Evolutionary conservation across 1,140 invertebrate species (phyloP), one percentile per base, ranked within the genome.

Genomic region (Zaprionus ornatus): DNA sequence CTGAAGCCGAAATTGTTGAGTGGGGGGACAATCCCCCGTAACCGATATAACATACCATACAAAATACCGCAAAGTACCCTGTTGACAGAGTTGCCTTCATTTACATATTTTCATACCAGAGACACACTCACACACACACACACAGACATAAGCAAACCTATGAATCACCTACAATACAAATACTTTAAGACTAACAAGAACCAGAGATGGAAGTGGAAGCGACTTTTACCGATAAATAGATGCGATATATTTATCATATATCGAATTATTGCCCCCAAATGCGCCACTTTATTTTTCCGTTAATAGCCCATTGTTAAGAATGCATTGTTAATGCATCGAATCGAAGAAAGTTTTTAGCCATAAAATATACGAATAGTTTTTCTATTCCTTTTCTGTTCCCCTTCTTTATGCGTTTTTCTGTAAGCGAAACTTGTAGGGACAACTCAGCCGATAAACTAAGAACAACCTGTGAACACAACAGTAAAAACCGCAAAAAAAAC

Each of bases 81-180:
- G 45, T 50, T 50, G 45, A 55, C 52, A 55, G 21, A 55, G 52
- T 27, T 55, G 25, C 52, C 21, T 55, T 27, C 52, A 15, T 50
- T 50, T 55, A 55, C 52, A 55, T 52, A 17, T 25, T 23, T 52
- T 23, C 48, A 52, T n/a, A 27, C 23, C 25, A 54, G n/a, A 48
- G 7, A 48, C 23, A n/a, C 15, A 29, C 23, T 29, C 25, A 17
- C 50, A 23, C 25, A 55, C 23, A 27, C 15, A 54, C 52, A 54
- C 25, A 54, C 23, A 54, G 15, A 25, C 19, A 54, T n/a, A 55
- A 45, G 40, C 13, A 55, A 27, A 55, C 52, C 13, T 55, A n/a
- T 66, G 85, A 81, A 88, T 88, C 85, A 90, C 85, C 85, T 85
- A 90, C 69, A 85, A 88, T 88, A 88, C 85, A 90, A 90, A 68